These are phyloP conservation scores for Pocillopora verrucosa DNA, from an alignment of 64 coral and sea anemone genomes.

Conservation along the genomic window DNA sequence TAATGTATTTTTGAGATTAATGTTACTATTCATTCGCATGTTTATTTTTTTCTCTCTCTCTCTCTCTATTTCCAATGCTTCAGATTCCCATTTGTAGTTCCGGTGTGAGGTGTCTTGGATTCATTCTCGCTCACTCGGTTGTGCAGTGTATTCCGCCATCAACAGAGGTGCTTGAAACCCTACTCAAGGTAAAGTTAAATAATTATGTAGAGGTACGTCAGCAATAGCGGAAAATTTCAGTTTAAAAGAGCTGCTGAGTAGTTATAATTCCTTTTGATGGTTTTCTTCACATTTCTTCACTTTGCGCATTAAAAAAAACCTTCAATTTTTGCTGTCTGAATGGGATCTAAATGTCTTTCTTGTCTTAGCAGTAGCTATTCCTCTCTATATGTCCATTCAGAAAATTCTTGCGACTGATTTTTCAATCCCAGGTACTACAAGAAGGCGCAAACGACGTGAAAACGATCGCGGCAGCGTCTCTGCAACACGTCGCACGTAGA, in stretches of 20 bases:
- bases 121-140: constrained; percentile 55
- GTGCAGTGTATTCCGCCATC: constrained; percentile 22
- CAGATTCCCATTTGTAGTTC: constrained; percentile 83
- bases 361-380: too few relatives aligned
- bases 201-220: background rate
- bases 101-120: constrained; percentile 81
- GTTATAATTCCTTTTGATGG: too few relatives aligned
- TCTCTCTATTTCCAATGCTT: too few relatives aligned
- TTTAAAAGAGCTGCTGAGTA: background rate
- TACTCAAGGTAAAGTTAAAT: constrained; percentile 48
- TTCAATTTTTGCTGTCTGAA: too few relatives aligned
- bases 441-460: constrained; percentile 69
- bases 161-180: constrained; percentile 38
- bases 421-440: constrained; percentile 64
- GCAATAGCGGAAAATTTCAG: background rate
- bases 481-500: constrained; percentile 51
- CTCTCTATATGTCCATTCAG: too few relatives aligned
- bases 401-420: background rate
- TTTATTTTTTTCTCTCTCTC: background rate
- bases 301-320: too few relatives aligned
- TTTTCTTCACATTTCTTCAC: too few relatives aligned
- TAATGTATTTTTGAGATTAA: background rate
- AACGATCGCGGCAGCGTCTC: constrained; percentile 55
- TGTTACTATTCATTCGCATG: background rate
- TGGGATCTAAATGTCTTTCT: background rate